These are phyloP conservation scores for Deilephila elpenor DNA, from an alignment of 2,888 invertebrate species.

Conservation along the genomic window DNA sequence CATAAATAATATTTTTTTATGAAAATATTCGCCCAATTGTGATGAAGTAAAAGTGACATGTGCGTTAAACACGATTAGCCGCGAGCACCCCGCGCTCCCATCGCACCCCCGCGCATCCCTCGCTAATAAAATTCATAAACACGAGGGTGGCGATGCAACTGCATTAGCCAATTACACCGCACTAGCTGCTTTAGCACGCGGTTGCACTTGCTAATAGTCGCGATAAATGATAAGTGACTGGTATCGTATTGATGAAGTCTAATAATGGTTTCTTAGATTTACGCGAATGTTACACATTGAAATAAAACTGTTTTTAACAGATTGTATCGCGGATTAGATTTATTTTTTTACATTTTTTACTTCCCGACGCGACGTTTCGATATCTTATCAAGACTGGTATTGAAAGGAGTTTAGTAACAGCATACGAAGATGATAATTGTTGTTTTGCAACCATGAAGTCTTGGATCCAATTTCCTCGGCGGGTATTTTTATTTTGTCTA, in stretches of 20 bases:
- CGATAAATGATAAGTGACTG: neutral
- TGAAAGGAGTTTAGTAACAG: no score
- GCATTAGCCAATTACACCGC: constrained; percentile 22
- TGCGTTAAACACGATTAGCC: constrained; percentile 51
- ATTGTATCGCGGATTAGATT: no score
- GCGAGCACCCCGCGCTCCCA: constrained; percentile 34
- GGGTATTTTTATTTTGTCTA: no score
- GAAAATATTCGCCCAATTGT: constrained; percentile 7
- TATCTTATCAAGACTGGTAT: no score
- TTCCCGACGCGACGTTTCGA: no score
- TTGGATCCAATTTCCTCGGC: no score
- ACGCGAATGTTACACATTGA: no score
- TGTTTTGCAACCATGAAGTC: no score
- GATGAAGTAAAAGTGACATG: constrained; percentile 44
- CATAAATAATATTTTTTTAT: neutral
- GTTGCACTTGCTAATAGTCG: constrained; percentile 5
- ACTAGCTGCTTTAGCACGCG: constrained; percentile 13
- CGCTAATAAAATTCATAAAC: constrained; percentile 36
- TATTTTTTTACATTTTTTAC: no score
- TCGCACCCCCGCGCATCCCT: neutral
- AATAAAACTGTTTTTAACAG: no score
- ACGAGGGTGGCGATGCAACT: neutral
- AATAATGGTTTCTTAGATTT: no score
- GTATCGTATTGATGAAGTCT: neutral
- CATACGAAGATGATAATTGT: no score